Base-by-base conservation (phyloP, 2,888 invertebrate genomes). In the Cantharis nigra region DNA sequence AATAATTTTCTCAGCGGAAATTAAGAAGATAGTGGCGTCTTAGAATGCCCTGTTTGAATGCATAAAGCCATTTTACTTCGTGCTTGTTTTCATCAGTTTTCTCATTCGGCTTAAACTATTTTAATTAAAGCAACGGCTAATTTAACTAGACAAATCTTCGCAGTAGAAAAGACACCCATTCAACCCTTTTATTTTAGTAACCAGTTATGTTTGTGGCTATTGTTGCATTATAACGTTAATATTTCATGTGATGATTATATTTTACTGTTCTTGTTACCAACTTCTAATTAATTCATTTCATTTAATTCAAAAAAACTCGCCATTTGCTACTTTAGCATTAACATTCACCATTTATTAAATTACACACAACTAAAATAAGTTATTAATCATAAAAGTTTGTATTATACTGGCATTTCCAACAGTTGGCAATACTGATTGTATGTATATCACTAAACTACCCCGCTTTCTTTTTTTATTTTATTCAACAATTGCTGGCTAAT, bases 91-190 rank as follows among this genome's bases (percentile, higher is more conserved):
- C 86, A 86, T 86, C 87, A 85, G 85, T 85, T 85, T 85, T 85
- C 86, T 85, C 86, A 84, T 86, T 87, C 85, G 84, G 85, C 85
- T 86, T 84, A 86, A 88, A 88, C 89, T 89, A 88, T 88, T 88
- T 88, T 88, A 88, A 89, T 88, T 88, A 88, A 88, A 87, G 85
- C 87, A 85, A 86, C 87, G 87, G 87, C 88, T 88, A 88, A 88
- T 89, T 89, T 87, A 87, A 87, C 87, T 87, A 87, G 86, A 87
- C 87, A 87, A 87, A 87, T 87, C 86, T 87, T 85, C 81, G 82
- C 76, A 80, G 79, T 78, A 84, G 84, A 84, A 85, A 85, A 84
- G 83, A 83, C 81, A 80, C 11, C 81, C 74, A 74, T 73, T 75
- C 79, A 77, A 76, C 63, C 79, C 49, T 49, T 49, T 49, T 49